Conservation (phyloP, 1,140 invertebrate species). For the Bombus confusus region DNA sequence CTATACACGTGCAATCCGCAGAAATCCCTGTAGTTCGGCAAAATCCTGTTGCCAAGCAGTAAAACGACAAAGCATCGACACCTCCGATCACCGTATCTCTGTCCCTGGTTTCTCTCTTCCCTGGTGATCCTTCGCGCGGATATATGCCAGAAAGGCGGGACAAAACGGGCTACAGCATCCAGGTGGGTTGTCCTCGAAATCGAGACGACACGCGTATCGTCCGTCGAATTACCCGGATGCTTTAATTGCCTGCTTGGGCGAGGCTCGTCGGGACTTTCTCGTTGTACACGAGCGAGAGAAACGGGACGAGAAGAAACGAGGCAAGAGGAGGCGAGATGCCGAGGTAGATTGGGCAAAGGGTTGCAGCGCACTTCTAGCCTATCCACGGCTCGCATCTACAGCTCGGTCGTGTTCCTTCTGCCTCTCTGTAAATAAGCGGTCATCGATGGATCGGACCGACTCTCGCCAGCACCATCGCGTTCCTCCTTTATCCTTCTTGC, state of each 20-base stretch:
- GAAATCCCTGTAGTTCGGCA: background rate
- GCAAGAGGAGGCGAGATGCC: conserved; percentile 52
- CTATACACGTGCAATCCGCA: background rate
- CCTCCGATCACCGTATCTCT: background rate
- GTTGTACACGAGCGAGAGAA: conserved; percentile 41
- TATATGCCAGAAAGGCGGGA: background rate
- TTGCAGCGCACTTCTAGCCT: conserved; percentile 69
- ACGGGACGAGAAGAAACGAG: conserved; percentile 3
- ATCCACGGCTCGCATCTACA: conserved; percentile 71
- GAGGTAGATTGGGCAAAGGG: conserved; percentile 63
- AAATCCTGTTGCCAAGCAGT: conserved; percentile 15
- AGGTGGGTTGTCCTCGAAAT: conserved; percentile 50
- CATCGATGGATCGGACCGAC: conserved; percentile 72
- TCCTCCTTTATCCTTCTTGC: background rate
- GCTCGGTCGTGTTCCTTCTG: conserved; percentile 67
- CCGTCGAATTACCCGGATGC: conserved; percentile 72
- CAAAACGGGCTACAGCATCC: background rate
- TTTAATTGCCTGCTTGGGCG: conserved; percentile 75
- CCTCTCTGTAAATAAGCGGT: conserved; percentile 77
- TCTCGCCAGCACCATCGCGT: conserved; percentile 23
- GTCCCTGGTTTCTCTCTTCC: background rate
- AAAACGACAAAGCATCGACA: background rate
- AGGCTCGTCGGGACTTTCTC: conserved; percentile 42
- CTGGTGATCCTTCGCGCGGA: background rate
- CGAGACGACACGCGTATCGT: conserved; percentile 55